Conservation (phyloP, 2,888 invertebrate species). For the Xestobium rufovillosum region DNA sequence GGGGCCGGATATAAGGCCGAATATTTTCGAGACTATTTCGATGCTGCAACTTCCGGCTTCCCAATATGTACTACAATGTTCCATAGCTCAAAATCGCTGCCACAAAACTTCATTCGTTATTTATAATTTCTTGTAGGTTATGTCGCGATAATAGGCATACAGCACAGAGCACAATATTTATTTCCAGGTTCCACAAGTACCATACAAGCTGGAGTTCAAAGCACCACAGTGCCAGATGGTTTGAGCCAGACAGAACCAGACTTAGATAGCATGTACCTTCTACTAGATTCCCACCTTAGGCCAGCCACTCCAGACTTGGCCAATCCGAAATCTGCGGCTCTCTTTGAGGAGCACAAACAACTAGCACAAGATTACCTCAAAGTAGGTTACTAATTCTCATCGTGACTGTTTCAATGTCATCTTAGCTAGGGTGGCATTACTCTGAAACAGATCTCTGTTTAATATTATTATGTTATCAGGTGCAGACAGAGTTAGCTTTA, state of each 20-base stretch:
- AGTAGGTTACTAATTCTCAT: conserved; percentile 40
- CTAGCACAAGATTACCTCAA: conserved; percentile 82
- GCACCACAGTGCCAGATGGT: conserved; percentile 27
- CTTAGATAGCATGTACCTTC: conserved; percentile 64
- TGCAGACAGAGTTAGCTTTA: conserved; percentile 77
- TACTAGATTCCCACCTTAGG: conserved; percentile 72
- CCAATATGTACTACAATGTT: no score
- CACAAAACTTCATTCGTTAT: conserved; percentile 5
- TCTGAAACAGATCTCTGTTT: neutral
- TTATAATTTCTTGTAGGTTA: no score
- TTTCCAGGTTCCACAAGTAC: conserved; percentile 30
- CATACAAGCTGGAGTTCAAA: conserved; percentile 33
- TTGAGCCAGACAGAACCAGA: conserved; percentile 43
- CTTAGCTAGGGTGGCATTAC: neutral
- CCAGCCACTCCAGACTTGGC: conserved; percentile 77
- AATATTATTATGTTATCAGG: conserved; percentile 39
- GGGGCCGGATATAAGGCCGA: no score
- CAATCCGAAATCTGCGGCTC: conserved; percentile 69
- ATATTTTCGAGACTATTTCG: no score
- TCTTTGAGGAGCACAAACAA: conserved; percentile 84
- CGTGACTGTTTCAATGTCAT: no score
- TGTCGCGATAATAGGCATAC: neutral
- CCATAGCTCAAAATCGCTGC: no score
- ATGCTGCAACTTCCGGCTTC: no score
- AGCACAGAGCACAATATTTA: no score